A percentile compares a stretch with the other conserved stretches of the same genome.
Evolutionary conservation across 2,113 vertebrate genomes (phyloP).

Genomic region (Neolamprologus cancellatus): DNA sequence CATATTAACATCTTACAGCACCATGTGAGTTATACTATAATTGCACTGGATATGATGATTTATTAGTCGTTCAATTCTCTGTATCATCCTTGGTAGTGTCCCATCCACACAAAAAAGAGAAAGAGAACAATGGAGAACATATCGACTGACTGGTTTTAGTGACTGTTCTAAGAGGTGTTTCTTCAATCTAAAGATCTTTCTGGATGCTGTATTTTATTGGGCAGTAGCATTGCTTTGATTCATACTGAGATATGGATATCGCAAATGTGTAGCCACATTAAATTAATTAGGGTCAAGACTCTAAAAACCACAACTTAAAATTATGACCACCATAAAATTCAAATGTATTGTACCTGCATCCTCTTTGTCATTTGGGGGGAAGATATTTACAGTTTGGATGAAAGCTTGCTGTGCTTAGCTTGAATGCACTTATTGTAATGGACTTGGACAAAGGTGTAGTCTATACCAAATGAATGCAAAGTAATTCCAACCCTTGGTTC

Average conservation of each 20-base stretch:
- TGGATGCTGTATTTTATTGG: not conserved
- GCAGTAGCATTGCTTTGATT: not conserved
- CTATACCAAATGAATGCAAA: not conserved
- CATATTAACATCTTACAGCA: not conserved
- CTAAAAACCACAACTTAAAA: not conserved
- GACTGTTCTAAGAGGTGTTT: not conserved
- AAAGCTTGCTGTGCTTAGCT: not conserved
- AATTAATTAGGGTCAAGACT: not conserved
- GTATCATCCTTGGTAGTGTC: not conserved
- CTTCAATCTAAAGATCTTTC: not conserved
- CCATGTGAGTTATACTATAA: accelerated
- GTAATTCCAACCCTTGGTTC: not conserved
- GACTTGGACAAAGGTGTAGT: not conserved
- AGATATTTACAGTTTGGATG: not conserved
- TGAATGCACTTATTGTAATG: not conserved
- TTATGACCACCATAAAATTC: not conserved
- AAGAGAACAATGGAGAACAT: not conserved
- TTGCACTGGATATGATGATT: not conserved
- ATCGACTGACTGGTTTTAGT: not conserved
- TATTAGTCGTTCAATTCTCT: not conserved
- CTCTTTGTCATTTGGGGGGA: not conserved
- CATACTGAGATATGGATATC: not conserved
- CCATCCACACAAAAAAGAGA: not conserved
- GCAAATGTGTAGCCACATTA: not conserved
- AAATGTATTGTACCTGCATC: not conserved